Base-by-base conservation (phyloP, 2,797 vertebrate genomes). In the Echeneis naucrates region DNA sequence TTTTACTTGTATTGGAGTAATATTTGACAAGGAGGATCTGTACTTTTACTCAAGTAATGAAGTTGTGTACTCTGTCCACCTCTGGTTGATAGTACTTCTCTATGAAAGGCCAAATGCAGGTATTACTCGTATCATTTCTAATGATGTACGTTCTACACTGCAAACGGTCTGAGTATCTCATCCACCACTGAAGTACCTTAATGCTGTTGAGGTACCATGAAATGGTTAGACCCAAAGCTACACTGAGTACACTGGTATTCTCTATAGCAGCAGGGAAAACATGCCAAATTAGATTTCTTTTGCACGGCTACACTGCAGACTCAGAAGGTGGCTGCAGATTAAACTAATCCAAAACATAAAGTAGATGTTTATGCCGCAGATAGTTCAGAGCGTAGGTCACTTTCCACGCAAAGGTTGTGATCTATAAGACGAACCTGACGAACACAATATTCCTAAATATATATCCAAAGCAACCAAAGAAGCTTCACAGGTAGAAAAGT, bases 221-320 rank as follows among this genome's bases (percentile, higher is more conserved):
- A 77, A 82, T 74, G 52, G 78, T 72, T 26, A 63, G 57, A 75
- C 55, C 57, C 59, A 35, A 53, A 56, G 52, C 77, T 56, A 40
- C 54, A 73, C 65, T 52, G 33, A 77, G 57, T 21, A 33, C 23
- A 33, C 53, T 63, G 56, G 51, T 74, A 30, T 78, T 81, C 62
- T 44, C 64, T 68, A n/a, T n/a, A 11, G 68, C 50, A 79, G 75
- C 56, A n/a, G 37, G n/a, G 47, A 66, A 67, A 67, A 72, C 54
- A 47, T 58, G 58, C 55, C 58, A 47, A 72, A 79, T 77, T 52
- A 60, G 65, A 81, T 82, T 87, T 72, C 66, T 78, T 51, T 55
- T 68, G 51, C 47, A 72, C 59, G 38, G 67, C 58, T 72, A 27
- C 58, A 26, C 17, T 26, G 33, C 38, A 27, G 24, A 64, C 59